phyloP scores from a whole-genome alignment of 1,140 invertebrate genomes.

The Popillia japonica region DNA sequence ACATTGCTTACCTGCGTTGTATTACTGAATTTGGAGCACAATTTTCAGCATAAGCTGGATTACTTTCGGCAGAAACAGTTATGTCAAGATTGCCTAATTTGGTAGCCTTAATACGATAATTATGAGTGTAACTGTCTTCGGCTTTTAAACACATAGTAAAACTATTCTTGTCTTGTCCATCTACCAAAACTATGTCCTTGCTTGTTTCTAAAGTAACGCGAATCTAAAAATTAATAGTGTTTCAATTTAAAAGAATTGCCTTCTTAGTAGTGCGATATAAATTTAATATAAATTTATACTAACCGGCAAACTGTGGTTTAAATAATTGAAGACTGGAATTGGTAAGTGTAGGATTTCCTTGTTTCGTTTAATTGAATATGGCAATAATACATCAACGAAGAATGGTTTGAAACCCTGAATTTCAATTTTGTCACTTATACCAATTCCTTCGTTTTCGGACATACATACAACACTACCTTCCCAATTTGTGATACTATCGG shows the following conservation, averaged over 20 bases:
- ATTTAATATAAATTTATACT: constrained; percentile 48
- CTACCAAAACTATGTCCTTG: constrained; percentile 60
- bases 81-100: constrained; percentile 68
- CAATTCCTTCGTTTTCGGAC: constrained; percentile 69
- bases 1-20: constrained; percentile 60
- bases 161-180: constrained; percentile 39
- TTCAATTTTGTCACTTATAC: constrained; percentile 65
- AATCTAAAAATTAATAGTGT: constrained; percentile 58
- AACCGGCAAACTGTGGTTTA: constrained; percentile 70
- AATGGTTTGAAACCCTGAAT: constrained; percentile 77
- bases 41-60: constrained; percentile 59
- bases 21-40: constrained; percentile 64
- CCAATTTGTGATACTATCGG: constrained; percentile 81
- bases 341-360: constrained; percentile 72
- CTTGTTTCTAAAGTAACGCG: constrained; percentile 63
- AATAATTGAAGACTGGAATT: constrained; percentile 78
- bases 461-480: constrained; percentile 74
- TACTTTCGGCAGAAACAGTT: constrained; percentile 67
- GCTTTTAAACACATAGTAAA: constrained; percentile 60
- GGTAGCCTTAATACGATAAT: constrained; percentile 64
- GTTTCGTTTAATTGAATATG: constrained; percentile 74
- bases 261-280: background rate
- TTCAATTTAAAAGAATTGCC: background rate
- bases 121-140: constrained; percentile 61
- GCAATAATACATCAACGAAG: constrained; percentile 75